These are phyloP conservation scores for Protaetia brevitarsis DNA, from an alignment of 1,140 invertebrate genomes.

Conservation along the genomic window DNA sequence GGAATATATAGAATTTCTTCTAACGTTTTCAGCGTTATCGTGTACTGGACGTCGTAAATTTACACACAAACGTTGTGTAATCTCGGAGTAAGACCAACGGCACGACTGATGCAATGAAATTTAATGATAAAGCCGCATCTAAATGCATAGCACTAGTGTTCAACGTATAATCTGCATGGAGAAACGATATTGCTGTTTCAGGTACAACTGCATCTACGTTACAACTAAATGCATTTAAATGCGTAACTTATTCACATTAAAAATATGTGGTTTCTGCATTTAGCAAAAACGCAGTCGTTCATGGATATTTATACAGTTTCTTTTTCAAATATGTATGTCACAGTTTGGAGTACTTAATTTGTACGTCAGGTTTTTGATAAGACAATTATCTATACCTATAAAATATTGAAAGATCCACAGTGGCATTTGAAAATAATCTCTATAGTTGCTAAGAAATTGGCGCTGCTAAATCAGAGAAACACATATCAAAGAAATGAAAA, in stretches of 20 bases:
- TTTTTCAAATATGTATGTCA: too few relatives aligned
- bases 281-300: neutral
- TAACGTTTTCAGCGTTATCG: neutral
- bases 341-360: too few relatives aligned
- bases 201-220: neutral
- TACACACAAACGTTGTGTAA: conserved; percentile 8
- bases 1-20: conserved; percentile 1
- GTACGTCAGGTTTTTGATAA: too few relatives aligned
- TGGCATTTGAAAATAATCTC: too few relatives aligned
- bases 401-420: too few relatives aligned
- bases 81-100: conserved; percentile 7
- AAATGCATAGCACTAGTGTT: neutral
- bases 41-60: neutral
- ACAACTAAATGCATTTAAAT: too few relatives aligned
- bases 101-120: conserved; percentile 11
- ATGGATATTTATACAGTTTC: too few relatives aligned
- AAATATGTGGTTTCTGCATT: neutral
- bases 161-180: neutral
- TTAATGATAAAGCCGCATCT: conserved; percentile 8
- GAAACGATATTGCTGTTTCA: neutral
- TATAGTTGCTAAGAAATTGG: too few relatives aligned
- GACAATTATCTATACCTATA: too few relatives aligned
- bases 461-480: too few relatives aligned
- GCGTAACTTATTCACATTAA: neutral
- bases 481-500: too few relatives aligned